Base-by-base conservation (phyloP, 30 jellyfish, hydroid and myxozoan species). In the Rhopilema esculentum region DNA sequence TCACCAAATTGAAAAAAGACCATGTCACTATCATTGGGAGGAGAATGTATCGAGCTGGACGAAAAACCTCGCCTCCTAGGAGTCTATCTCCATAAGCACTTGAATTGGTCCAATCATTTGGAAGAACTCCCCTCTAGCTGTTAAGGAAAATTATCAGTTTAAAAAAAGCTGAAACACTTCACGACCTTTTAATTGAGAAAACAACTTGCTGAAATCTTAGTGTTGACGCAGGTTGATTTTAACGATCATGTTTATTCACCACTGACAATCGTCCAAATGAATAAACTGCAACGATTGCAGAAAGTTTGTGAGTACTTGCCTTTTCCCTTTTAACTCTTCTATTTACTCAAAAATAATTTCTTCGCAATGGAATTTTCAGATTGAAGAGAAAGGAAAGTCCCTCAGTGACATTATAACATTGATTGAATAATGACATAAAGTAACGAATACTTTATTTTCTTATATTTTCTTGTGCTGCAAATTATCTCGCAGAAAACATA, bases 211-310 rank as follows among this genome's bases (percentile, higher is more conserved):
- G n/a, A n/a, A n/a, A n/a, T n/a, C n/a, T n/a, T 33, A 79, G 81
- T 75, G 19, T 75, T 75, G 49, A 23, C 74, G 9, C 23, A 23
- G 8, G 24, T 75, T 1, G 80, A 16, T 51, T 15, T 79, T 80
- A 62, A 79, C 49, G 68, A 79, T 16, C 27, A 50, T 19, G 22
- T 23, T n/a, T 31, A 79, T 31, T 79, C 89, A 15, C 89, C 84
- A 51, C 64, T 79, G 81, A 79, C 71, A 28, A 33, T 26, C 29
- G 82, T 69, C 12, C 81, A 65, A 65, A 31, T 62, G 17, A 79
- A 57, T 67, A 62, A 66, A 33, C 85, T 79, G 81, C 84, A 79
- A 28, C 84, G 53, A 28, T 79, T 79, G 64, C 84, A 66, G 89
- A 79, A 78, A 26, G 89, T n/a, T n/a, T n/a, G n/a, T n/a, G n/a